Conservation (phyloP, 2,888 invertebrate species). For the Trichogramma dendrolimi region DNA sequence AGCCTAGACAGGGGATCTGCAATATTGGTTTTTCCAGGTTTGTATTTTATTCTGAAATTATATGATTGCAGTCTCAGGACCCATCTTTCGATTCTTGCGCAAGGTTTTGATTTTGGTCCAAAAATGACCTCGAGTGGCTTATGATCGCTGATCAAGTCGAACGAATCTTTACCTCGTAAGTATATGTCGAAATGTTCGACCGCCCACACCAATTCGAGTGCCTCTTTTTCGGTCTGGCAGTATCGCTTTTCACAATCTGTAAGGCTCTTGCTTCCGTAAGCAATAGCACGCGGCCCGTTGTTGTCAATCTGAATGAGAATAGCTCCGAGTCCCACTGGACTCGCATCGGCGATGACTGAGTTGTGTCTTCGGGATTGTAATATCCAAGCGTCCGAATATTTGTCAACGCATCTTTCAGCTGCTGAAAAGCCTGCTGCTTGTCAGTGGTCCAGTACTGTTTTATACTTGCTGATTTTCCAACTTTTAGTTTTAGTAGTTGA, state of each 20-base stretch:
- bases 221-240: conserved; percentile 42
- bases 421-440: no score
- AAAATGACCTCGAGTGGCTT: conserved; percentile 46
- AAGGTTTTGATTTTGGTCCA: conserved; percentile 37
- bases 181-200: conserved; percentile 47
- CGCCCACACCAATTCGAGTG: conserved; percentile 18
- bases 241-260: conserved; percentile 24
- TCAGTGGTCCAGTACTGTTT: no score
- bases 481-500: no score
- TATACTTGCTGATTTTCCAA: no score
- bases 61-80: conserved; percentile 38
- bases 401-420: no score
- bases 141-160: conserved; percentile 42
- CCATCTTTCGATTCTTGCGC: conserved; percentile 43
- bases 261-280: conserved; percentile 23
- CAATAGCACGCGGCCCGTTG: conserved; percentile 16
- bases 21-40: conserved; percentile 19
- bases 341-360: conserved; percentile 40
- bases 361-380: conserved; percentile 34
- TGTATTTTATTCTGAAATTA: conserved; percentile 35
- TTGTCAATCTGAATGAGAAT: conserved; percentile 31
- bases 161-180: conserved; percentile 45
- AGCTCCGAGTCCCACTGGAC: conserved; percentile 38
- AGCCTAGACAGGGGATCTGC: conserved; percentile 20
- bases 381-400: conserved; percentile 31